Evolutionary conservation across 2,797 vertebrate species (phyloP).

Genomic region (Diglossa cyanea): DNA sequence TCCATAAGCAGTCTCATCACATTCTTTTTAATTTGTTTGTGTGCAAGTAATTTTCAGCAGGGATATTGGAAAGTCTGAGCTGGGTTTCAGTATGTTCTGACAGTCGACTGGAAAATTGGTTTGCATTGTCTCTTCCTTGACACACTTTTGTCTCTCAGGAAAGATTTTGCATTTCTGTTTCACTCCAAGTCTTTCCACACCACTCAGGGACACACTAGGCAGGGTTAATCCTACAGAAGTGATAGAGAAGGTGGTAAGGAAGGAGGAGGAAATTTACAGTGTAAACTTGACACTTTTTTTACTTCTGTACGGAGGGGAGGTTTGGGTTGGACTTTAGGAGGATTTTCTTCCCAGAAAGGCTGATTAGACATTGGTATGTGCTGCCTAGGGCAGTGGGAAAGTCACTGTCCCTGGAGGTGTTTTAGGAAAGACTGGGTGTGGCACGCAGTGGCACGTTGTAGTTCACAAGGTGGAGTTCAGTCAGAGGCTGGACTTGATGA

Average conservation of each 20-base stretch:
- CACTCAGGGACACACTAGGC: not conserved
- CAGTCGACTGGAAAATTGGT: not conserved
- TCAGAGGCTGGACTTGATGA: not conserved
- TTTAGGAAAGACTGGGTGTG: not conserved
- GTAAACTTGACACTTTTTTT: not conserved
- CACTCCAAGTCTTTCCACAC: accelerated
- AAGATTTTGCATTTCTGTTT: not conserved
- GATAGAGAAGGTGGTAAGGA: not conserved
- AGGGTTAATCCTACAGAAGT: not conserved
- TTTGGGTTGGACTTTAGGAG: not conserved
- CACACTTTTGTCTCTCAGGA: not conserved
- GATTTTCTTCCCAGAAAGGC: not conserved
- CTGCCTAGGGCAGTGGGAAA: not conserved
- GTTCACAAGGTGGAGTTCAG: not conserved
- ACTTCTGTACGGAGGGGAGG: not conserved
- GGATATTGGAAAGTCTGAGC: not conserved
- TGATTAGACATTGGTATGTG: not conserved
- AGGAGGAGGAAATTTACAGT: not conserved
- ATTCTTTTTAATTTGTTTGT: not conserved
- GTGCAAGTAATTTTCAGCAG: not conserved
- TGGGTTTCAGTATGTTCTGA: not conserved
- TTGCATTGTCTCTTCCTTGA: not conserved
- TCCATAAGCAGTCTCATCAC: not conserved
- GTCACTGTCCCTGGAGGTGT: not conserved
- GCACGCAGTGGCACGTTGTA: too few relatives aligned